Percentiles rank a stretch among this genome's conserved stretches.
These are phyloP conservation scores for Polydesmus complanatus DNA, from an alignment of 2,888 invertebrate genomes.

Conservation along the genomic window DNA sequence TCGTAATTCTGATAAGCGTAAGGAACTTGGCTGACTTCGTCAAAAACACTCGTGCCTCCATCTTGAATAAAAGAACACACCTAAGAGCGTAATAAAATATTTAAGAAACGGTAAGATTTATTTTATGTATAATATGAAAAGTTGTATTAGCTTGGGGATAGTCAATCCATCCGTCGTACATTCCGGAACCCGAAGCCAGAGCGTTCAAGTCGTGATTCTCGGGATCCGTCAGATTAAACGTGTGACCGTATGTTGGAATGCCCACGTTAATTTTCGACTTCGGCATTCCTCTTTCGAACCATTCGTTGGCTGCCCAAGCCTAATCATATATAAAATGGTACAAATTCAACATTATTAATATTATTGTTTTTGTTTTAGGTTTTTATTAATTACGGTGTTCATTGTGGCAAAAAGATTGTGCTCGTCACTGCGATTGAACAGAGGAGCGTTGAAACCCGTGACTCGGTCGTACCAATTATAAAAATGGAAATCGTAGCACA, in stretches of 20 bases:
- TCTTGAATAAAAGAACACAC: constrained; percentile 50
- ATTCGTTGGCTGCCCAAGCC: constrained; percentile 67
- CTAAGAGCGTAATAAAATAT: constrained; percentile 15
- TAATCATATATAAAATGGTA: background rate
- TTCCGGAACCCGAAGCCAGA: constrained; percentile 54
- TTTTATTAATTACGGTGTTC: constrained; percentile 44
- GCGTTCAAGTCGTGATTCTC: constrained; percentile 52
- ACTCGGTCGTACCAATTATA: constrained; percentile 60
- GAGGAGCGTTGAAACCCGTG: constrained; percentile 70
- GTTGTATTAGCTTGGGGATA: constrained; percentile 37
- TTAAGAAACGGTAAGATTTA: too few relatives aligned
- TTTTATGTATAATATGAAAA: too few relatives aligned
- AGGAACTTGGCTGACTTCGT: constrained; percentile 56
- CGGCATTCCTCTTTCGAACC: constrained; percentile 59
- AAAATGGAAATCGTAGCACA: constrained; percentile 82
- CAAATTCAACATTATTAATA: background rate
- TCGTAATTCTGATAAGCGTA: constrained; percentile 52
- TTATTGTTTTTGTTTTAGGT: too few relatives aligned
- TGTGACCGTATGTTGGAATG: constrained; percentile 75
- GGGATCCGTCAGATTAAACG: constrained; percentile 52
- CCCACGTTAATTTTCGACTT: constrained; percentile 65
- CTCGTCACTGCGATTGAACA: constrained; percentile 49
- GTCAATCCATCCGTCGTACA: constrained; percentile 55
- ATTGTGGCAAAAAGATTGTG: constrained; percentile 50
- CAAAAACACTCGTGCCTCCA: constrained; percentile 45